Evolutionary conservation across 2,113 vertebrate species (phyloP).

Genomic region (Hemicordylus capensis): DNA sequence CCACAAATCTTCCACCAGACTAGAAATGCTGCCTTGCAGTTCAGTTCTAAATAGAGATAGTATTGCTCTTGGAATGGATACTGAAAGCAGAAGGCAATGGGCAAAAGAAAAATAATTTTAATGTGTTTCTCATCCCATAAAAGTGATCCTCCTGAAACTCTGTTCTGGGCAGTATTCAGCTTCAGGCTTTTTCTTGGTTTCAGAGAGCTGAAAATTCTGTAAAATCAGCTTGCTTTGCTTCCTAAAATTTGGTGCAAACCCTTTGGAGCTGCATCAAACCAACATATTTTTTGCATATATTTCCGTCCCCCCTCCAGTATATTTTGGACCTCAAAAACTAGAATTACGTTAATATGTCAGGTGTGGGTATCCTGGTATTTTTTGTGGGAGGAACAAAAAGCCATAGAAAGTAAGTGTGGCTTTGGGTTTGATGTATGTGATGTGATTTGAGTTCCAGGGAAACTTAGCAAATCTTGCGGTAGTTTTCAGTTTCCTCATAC

Average conservation of each 20-base stretch:
- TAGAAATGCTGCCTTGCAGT: conserved; percentile 42
- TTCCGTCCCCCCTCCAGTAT: conserved; percentile 10
- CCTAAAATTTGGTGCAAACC: background rate
- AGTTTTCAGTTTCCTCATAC: background rate
- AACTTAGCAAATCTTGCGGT: background rate
- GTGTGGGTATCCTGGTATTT: background rate
- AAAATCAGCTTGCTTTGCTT: conserved; percentile 32
- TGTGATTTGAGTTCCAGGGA: background rate
- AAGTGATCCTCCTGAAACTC: conserved; percentile 35
- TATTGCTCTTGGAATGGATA: conserved; percentile 58
- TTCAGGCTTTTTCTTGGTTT: background rate
- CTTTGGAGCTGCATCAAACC: background rate
- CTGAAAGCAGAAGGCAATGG: conserved; percentile 37
- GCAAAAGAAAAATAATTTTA: conserved; percentile 37
- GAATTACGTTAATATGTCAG: background rate
- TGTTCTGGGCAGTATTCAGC: conserved; percentile 34
- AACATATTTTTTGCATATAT: conserved; percentile 8
- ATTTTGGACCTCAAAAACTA: conserved; percentile 22
- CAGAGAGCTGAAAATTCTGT: background rate
- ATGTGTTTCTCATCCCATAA: conserved; percentile 55
- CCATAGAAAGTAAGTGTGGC: conserved; percentile 33
- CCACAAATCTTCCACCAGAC: conserved; percentile 41
- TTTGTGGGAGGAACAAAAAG: conserved; percentile 35
- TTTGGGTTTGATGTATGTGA: conserved; percentile 45
- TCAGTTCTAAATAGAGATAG: conserved; percentile 43